Evolutionary conservation across 1,140 invertebrate genomes (phyloP), one percentile per base, ranked within the genome.

Genomic region (Brachionus rotundiformis): DNA sequence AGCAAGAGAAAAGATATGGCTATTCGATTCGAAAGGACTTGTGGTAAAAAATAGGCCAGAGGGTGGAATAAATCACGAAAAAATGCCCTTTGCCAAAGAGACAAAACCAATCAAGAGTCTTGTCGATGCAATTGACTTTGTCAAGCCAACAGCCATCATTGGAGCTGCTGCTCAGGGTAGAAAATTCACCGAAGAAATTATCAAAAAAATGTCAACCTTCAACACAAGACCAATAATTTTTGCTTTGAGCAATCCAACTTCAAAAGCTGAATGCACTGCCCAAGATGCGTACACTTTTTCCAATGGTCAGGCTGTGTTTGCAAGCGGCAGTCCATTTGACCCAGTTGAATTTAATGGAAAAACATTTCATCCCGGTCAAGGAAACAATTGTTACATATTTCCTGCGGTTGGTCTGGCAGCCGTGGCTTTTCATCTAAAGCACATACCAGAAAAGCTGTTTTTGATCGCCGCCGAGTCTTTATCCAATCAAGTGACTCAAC

Each of bases 251-350:
- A 98, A 98, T 90, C 96, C 96, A 19, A 98, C 96, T 0, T 92
- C 91, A 85, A 95, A 95, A 90, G 95, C 96, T 7, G 96, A 98
- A 89, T 98, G 96, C 86, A 98, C 96, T 3, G 95, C 96, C 19
- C 93, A 96, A 85, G 91, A 93, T 83, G 95, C 95, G 1, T 81
- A 81, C 19, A 31, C n/a, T 27, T 16, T 27, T 11, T 63, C 79
- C 36, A 33, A 81, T 16, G 79, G 59, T 13, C 19, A 68, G 65
- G 39, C 54, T 84, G 86, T 88, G 39, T 88, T 88, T 85, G 87
- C 88, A 31, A 87, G 85, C 84, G 87, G 87, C 2, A 86, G 85
- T 83, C 88, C 88, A 19, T 88, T 88, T 81, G 76, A 85, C 19
- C 76, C 85, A 13, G 86, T 87, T 19, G 83, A 81, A 8, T 54